Evolutionary conservation across 1,140 invertebrate species (phyloP).

Genomic region (Heterodera carotae): DNA sequence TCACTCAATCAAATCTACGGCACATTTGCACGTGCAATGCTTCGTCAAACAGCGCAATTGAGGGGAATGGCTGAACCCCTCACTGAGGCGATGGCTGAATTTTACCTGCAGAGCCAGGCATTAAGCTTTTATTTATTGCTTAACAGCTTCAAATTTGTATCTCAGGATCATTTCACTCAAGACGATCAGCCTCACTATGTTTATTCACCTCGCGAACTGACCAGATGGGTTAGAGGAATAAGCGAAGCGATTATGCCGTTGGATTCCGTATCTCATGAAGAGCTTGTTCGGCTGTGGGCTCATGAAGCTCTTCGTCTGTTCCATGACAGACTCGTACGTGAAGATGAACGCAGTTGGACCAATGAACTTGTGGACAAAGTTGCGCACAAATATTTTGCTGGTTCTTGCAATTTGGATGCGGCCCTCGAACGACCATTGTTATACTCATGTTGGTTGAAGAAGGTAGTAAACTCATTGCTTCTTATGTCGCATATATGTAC

Average conservation of each 20-base stretch:
- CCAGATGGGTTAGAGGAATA: constrained; percentile 96
- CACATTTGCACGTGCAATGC: constrained; percentile 95
- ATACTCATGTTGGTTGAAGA: constrained; percentile 93
- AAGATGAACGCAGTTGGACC: constrained; percentile 91
- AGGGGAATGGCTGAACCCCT: constrained; percentile 90
- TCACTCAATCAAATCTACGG: constrained; percentile 88
- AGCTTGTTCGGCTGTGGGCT: constrained; percentile 92
- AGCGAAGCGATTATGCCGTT: constrained; percentile 93
- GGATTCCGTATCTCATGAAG: constrained; percentile 86
- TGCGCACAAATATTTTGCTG: constrained; percentile 91
- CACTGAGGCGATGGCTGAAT: constrained; percentile 98
- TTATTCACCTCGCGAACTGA: constrained; percentile 94
- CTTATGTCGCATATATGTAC: constrained; percentile 2
- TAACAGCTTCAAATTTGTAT: constrained; percentile 28
- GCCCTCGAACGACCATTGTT: constrained; percentile 87
- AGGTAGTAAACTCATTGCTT: too few species aligned
- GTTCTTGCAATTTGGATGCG: constrained; percentile 75
- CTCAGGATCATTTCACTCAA: constrained; percentile 90
- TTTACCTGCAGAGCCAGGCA: constrained; percentile 88
- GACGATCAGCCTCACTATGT: constrained; percentile 99
- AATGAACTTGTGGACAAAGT: constrained; percentile 95
- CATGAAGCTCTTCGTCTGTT: constrained; percentile 96
- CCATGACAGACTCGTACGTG: constrained; percentile 88
- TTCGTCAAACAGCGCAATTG: constrained; percentile 84
- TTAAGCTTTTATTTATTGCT: background rate